phyloP scores from a whole-genome alignment of 2,113 vertebrate genomes.

The Anseranas semipalmata region DNA sequence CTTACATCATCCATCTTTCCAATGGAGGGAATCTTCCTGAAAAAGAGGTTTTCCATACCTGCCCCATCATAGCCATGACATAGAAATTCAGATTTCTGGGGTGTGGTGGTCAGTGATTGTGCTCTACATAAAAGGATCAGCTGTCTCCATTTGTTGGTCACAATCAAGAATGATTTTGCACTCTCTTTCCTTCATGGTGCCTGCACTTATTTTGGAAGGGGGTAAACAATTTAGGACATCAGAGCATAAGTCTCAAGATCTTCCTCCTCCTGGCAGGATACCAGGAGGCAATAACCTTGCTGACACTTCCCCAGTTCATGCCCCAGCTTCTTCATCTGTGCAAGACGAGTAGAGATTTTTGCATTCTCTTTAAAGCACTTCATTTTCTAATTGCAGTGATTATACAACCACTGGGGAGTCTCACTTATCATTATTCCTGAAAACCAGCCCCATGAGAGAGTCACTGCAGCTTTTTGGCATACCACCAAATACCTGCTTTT shows the following conservation, averaged over 20 bases:
- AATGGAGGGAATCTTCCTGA: neutral
- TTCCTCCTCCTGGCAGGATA: neutral
- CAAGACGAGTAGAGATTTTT: neutral
- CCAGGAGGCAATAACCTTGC: neutral
- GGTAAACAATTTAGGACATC: neutral
- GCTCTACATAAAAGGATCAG: neutral
- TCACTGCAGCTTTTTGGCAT: neutral
- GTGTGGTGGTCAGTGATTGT: neutral
- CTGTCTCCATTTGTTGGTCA: neutral
- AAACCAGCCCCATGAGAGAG: neutral
- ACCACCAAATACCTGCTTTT: neutral
- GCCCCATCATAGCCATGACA: too few species aligned
- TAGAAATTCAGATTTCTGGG: neutral
- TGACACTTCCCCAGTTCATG: rapidly evolving
- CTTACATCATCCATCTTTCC: neutral
- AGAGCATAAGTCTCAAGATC: neutral
- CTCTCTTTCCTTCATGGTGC: neutral
- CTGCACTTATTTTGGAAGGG: neutral
- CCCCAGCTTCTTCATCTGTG: neutral
- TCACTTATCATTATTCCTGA: neutral
- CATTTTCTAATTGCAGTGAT: neutral
- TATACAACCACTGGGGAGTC: neutral
- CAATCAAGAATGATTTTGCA: neutral
- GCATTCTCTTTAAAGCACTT: neutral
- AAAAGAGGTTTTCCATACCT: neutral